Conservation (phyloP, 1,140 invertebrate genomes). For the Drosophila nigromelanica region DNA sequence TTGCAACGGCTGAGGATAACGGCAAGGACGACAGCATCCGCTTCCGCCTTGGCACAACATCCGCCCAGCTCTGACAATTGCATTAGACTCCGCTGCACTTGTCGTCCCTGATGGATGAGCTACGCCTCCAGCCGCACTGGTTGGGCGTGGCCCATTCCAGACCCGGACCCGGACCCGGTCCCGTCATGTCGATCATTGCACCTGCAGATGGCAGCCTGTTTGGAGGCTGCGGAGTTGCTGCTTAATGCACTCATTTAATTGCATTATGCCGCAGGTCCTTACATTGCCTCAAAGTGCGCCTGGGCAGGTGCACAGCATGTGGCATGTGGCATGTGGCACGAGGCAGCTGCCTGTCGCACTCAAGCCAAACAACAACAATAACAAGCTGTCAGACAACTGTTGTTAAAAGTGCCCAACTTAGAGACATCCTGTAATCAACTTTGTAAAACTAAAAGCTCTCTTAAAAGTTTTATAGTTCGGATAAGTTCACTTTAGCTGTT, state of each 20-base stretch:
- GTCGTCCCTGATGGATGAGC: conserved; percentile 61
- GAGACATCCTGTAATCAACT: not conserved
- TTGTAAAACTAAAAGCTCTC: not conserved
- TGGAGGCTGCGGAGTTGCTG: conserved; percentile 23
- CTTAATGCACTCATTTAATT: conserved; percentile 78
- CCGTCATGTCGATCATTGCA: conserved; percentile 12
- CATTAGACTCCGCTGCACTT: conserved; percentile 69
- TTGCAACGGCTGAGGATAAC: conserved; percentile 40
- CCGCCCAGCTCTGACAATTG: conserved; percentile 74
- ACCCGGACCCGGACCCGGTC: too few relatives aligned
- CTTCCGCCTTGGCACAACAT: conserved; percentile 58
- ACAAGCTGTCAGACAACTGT: not conserved
- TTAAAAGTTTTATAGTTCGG: too few relatives aligned
- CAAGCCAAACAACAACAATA: conserved; percentile 37
- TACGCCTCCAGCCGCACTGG: conserved; percentile 12
- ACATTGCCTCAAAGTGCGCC: conserved; percentile 51
- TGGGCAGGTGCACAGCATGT: conserved; percentile 3
- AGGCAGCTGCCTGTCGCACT: conserved; percentile 18
- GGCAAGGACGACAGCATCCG: conserved; percentile 36
- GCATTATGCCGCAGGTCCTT: conserved; percentile 81
- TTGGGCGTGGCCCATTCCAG: too few relatives aligned
- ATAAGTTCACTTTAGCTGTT: too few relatives aligned
- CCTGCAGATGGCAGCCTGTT: not conserved
- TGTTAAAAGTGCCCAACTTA: not conserved
- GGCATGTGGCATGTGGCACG: conserved; percentile 20